Evolutionary conservation across 2,888 invertebrate genomes (phyloP), one percentile per base, ranked within the genome.

Genomic region (Drosophila ezoana): DNA sequence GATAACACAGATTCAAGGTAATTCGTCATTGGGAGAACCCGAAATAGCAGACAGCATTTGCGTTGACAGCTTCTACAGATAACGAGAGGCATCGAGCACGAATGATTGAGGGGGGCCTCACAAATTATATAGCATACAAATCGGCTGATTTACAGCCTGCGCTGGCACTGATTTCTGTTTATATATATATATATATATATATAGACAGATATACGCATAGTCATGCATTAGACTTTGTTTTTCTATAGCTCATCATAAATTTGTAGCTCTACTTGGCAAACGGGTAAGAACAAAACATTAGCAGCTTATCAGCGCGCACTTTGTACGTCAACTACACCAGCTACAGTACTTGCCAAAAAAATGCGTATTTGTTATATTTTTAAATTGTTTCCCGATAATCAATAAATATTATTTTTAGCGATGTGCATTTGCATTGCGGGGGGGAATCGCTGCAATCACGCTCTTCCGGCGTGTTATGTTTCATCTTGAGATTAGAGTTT

Each of bases 111-210:
- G 28, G n/a, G 23, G 13, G 14, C n/a, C 5, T 59, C 18, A 37
- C 54, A 76, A 64, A 76, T 76, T 38, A 71, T 64, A 56, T 64
- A 56, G 72, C 65, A 70, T 52, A 59, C 52, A 60, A 71, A 49
- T 51, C 48, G 51, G 72, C 52, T 44, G 45, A 62, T 74, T 74
- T 72, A 68, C 58, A 40, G 38, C 53, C 20, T 6, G 18, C 49
- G 62, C 32, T 43, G 38, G 16, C 40, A 18, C 23, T 40, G 62
- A 58, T 54, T 47, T 16, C n/a, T 13, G 14, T n/a, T 14, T 9
- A 20, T 20, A 20, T 20, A 5, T 18, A 18, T 18, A 18, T 20
- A 18, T 20, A 20, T 23, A 11, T 6, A 18, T 23, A 23, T 23
- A 11, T 6, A 40, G 72, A 66, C 60, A 60, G 72, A 70, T 45